Evolutionary conservation across 2,797 vertebrate species (phyloP), one percentile per base, ranked within the genome.

Genomic region (Coranthus polyacanthus): DNA sequence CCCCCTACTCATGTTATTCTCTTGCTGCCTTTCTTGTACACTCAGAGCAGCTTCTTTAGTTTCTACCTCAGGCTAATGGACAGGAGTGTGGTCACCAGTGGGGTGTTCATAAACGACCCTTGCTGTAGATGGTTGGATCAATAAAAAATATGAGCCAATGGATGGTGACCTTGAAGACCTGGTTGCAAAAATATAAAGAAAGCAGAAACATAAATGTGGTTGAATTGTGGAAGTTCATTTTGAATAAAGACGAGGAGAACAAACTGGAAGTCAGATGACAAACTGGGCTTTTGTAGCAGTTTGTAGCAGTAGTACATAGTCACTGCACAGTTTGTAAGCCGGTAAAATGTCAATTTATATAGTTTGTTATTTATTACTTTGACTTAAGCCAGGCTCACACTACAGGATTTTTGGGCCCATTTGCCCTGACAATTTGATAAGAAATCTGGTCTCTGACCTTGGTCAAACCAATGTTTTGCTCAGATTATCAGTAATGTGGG

Each of bases 11-110:
- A 52, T 54, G 52, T 29, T 42, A 34, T 58, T 63, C 47, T 64
- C 56, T 20, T 21, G 57, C 50, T 58, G 50, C 52, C 39, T 49
- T 37, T 71, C 55, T 59, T 44, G 39, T 43, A 18, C 22, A 47
- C 10, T 39, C 43, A n/a, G 29, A 47, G 41, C 44, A 20, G 1
- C 10, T 1, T 42, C 62, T 65, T 21, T 61, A 39, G 43, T 41
- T 58, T 66, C 43, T 24, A 45, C 34, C 54, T 26, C 26, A 11
- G 57, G n/a, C 45, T 57, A 50, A 63, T 58, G n/a, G 5, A 61
- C 0, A 15, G 24, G n/a, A 38, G 2, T 10, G 46, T 21, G 21
- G 42, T 62, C 24, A 16, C 2, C 5, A 32, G 29, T 29, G 16
- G 32, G 21, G 13, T 18, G 18, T 68, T 77, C 39, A 47, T 18